Conservation (phyloP, 1,140 invertebrate species). For the Heliconius hermathena region DNA sequence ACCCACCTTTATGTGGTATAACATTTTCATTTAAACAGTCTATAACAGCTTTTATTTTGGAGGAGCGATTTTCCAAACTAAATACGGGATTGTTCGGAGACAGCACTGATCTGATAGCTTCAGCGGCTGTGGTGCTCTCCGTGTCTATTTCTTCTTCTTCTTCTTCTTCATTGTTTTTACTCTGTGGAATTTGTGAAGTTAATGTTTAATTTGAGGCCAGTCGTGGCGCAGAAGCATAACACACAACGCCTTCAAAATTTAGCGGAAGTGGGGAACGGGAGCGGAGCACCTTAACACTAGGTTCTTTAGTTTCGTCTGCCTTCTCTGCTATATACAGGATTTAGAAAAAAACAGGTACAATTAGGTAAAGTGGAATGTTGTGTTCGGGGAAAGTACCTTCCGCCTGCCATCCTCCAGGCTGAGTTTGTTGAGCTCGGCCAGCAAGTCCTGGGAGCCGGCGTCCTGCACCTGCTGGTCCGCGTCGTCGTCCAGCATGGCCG, state of each 20-base stretch:
- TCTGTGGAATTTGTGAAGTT: neutral
- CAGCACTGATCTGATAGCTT: conserved; percentile 82
- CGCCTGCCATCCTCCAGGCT: conserved; percentile 72
- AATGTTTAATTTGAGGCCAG: neutral
- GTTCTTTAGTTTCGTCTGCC: too few species aligned
- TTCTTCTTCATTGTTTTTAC: conserved; percentile 30
- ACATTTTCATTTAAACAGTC: conserved; percentile 83
- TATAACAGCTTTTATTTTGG: conserved; percentile 86
- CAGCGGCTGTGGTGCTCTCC: conserved; percentile 69
- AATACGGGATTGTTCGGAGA: conserved; percentile 88
- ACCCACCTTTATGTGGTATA: conserved; percentile 67
- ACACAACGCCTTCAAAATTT: too few species aligned
- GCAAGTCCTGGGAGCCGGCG: conserved; percentile 80
- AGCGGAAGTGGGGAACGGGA: too few species aligned
- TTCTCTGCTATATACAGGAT: too few species aligned
- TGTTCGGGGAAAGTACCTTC: conserved; percentile 20
- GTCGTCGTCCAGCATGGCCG: conserved; percentile 83
- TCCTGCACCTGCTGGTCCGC: conserved; percentile 60
- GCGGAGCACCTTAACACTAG: too few species aligned
- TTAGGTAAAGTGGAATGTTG: too few species aligned
- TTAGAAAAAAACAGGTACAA: too few species aligned
- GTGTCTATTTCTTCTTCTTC: conserved; percentile 43
- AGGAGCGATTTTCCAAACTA: conserved; percentile 81
- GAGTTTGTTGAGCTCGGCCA: conserved; percentile 84
- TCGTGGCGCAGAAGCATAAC: too few species aligned